Conservation (phyloP, 1,140 invertebrate species). For the Drosophila tristis region DNA sequence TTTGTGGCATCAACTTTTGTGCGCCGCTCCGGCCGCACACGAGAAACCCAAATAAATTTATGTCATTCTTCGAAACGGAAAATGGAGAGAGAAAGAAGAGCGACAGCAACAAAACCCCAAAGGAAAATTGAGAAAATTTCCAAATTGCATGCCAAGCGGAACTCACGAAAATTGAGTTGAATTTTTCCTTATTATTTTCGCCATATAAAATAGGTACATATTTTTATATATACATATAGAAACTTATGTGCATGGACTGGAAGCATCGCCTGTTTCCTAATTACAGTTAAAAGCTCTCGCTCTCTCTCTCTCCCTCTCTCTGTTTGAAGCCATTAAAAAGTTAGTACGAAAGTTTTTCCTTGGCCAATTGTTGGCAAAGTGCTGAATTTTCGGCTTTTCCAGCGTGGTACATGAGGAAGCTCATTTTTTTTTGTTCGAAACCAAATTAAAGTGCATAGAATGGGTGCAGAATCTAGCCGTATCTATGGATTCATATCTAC, state of each 20-base stretch:
- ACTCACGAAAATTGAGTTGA: constrained; percentile 51
- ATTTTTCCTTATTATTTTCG: constrained; percentile 50
- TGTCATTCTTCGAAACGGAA: constrained; percentile 56
- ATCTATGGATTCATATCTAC: constrained; percentile 23
- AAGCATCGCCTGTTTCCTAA: constrained; percentile 51
- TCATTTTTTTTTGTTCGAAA: constrained; percentile 20
- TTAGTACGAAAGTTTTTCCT: constrained; percentile 52
- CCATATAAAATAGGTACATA: background rate
- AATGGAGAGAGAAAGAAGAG: constrained; percentile 11
- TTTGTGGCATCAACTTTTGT: constrained; percentile 62
- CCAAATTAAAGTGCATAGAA: constrained; percentile 3
- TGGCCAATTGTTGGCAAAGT: constrained; percentile 57
- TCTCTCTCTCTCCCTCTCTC: no score
- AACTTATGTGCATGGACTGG: constrained; percentile 1
- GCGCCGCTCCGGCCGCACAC: constrained; percentile 39
- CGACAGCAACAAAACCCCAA: constrained; percentile 24
- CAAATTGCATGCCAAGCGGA: constrained; percentile 53
- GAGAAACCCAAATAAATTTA: constrained; percentile 68
- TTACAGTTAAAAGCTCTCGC: constrained; percentile 62
- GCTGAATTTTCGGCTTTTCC: constrained; percentile 46
- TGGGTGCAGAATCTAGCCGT: background rate
- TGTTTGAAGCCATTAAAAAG: constrained; percentile 60
- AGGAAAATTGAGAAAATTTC: constrained; percentile 51
- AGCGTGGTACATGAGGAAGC: background rate
- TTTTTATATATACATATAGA: constrained; percentile 1